Evolutionary conservation across 2,888 invertebrate genomes (phyloP).

Genomic region (Caenorhabditis doughertyi): DNA sequence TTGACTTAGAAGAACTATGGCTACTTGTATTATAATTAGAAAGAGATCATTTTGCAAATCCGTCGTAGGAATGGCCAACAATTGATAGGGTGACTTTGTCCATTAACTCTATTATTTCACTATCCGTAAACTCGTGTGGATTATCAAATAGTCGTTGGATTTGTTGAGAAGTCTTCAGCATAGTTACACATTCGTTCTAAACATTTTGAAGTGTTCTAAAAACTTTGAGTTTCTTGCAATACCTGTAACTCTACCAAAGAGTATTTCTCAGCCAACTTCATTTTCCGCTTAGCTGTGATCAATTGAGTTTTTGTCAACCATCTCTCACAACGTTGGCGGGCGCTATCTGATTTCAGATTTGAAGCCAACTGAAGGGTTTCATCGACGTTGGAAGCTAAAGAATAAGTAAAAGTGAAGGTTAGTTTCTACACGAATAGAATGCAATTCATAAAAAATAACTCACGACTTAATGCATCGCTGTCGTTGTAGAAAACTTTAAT

Average conservation of each 20-base stretch:
- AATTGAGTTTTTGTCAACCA: slow-evolving; percentile 38
- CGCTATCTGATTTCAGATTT: slow-evolving; percentile 27
- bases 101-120: slow-evolving; percentile 27
- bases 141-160: slow-evolving; percentile 32
- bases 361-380: slow-evolving; percentile 30
- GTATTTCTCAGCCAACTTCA: slow-evolving; percentile 31
- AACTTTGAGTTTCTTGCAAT: not conserved
- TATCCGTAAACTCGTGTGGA: slow-evolving; percentile 7
- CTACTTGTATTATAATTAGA: not conserved
- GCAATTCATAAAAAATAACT: not conserved
- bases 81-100: slow-evolving; percentile 31
- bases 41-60: not conserved
- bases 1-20: not conserved
- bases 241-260: slow-evolving; percentile 31
- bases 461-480: slow-evolving; percentile 33
- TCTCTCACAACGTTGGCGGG: slow-evolving; percentile 24
- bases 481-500: slow-evolving; percentile 41
- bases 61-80: slow-evolving; percentile 3
- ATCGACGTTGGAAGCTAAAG: slow-evolving; percentile 28
- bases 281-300: slow-evolving; percentile 16
- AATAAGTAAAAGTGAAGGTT: not conserved
- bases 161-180: slow-evolving; percentile 45
- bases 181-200: slow-evolving; percentile 29
- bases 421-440: not conserved
- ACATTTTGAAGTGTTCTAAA: too few relatives aligned